Base-by-base conservation (phyloP, 64 coral and sea anemone genomes). In the Actinia equina region DNA sequence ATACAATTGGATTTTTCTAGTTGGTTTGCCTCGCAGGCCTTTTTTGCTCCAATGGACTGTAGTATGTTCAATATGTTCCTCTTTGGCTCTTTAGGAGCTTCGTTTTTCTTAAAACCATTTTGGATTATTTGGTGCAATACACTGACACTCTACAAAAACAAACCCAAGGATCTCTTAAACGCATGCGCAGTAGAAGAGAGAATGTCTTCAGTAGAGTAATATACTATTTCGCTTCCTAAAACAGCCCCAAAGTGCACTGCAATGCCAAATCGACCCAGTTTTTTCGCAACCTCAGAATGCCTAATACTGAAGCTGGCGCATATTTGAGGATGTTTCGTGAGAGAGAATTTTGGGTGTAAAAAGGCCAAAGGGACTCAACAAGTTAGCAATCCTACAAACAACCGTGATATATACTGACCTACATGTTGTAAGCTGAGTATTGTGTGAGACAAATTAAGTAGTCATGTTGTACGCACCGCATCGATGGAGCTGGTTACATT, bases 401-500 rank as follows among this genome's bases (percentile, higher is more conserved):
- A 16, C 15, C 17, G 5, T 19, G 59, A 60, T 17, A 18, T 23
- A 25, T 74, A 74, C 8, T 74, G 69, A 74, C 69, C 25, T 74
- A 74, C 69, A 13, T 37, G 23, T 74, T n/a, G 26, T 74, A 15
- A 5, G 26, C 26, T 74, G 69, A 41, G 69, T 74, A 18, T 27
- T 74, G 69, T 74, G 69, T 41, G n/a, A 74, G n/a, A 14, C 9
- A 74, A 74, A 41, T 26, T 41, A 65, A 23, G 30, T 37, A 37
- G 27, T 74, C 69, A 44, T 46, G 81, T 41, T 37, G 20, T 93
- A 96, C 84, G 81, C 94, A 96, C 94, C 94, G 71, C 94, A 85
- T 96, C 94, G 62, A 93, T 59, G 44, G 76, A 88, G 49, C 88
- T 96, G 59, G 94, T 90, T 83, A 96, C 59, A 30, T 90, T 92